A percentile compares a stretch with the other conserved stretches of the same genome.
Evolutionary conservation across 2,113 vertebrate genomes (phyloP).

Genomic region (Thinocorus orbignyianus): DNA sequence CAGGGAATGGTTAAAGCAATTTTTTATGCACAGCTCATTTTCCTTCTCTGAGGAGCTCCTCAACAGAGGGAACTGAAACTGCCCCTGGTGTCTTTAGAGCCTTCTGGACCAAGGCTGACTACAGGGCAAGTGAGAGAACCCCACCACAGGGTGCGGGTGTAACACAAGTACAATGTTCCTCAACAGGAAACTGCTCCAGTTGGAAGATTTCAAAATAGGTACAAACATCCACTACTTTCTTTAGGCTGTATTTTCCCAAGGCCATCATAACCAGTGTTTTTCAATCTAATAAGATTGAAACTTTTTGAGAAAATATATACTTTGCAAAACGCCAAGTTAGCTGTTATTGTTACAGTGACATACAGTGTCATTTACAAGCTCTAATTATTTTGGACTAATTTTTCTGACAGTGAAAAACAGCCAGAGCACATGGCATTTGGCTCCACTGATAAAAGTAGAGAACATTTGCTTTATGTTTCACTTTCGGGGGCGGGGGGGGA

Average conservation of each 20-base stretch:
- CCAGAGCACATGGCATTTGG: not conserved
- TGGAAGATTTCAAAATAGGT: not conserved
- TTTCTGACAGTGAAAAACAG: not conserved
- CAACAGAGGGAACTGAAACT: not conserved
- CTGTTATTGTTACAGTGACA: not conserved
- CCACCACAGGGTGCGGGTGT: not conserved
- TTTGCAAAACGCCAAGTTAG: not conserved
- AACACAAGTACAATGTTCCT: not conserved
- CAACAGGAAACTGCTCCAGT: not conserved
- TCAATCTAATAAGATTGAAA: not conserved
- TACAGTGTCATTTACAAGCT: not conserved
- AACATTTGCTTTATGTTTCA: not conserved
- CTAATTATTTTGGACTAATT: not conserved
- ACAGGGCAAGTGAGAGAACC: not conserved
- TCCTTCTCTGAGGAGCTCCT: not conserved
- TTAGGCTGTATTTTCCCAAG: not conserved
- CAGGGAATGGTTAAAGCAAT: not conserved
- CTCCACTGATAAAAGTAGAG: not conserved
- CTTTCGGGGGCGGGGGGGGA: fast-evolving
- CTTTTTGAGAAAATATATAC: not conserved
- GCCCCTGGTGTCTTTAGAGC: not conserved
- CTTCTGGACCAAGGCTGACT: not conserved
- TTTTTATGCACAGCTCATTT: not conserved
- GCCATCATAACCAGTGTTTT: not conserved
- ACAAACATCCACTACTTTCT: not conserved